Conservation (phyloP, 2,113 vertebrate species). For the Chionodraco myersi region DNA sequence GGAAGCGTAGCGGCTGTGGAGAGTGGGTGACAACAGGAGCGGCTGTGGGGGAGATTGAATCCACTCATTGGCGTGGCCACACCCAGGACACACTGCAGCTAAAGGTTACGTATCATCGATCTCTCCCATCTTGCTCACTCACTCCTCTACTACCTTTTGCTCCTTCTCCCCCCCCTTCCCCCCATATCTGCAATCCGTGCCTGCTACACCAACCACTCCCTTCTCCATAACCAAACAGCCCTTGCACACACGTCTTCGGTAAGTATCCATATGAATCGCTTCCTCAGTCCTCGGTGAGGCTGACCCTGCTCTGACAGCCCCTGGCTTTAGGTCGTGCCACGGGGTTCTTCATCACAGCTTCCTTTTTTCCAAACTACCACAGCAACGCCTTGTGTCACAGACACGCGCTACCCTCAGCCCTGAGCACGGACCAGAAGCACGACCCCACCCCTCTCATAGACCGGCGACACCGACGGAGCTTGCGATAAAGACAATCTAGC, state of each 20-base stretch:
- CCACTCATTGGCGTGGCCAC: conserved; percentile 40
- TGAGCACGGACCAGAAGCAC: conserved; percentile 16
- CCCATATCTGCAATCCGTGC: conserved; percentile 65
- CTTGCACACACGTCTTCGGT: conserved; percentile 7
- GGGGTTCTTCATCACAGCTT: conserved; percentile 9
- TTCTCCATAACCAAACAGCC: conserved; percentile 47
- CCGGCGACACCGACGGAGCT: conserved; percentile 31
- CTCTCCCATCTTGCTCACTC: conserved; percentile 38
- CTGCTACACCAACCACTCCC: conserved; percentile 72
- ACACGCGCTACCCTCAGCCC: too few relatives aligned
- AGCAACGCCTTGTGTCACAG: too few relatives aligned
- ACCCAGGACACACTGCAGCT: conserved; percentile 61
- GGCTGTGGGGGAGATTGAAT: background rate
- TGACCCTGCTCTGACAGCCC: conserved; percentile 11
- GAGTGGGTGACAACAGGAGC: conserved; percentile 16
- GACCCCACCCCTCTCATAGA: conserved; percentile 55
- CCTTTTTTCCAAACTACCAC: background rate
- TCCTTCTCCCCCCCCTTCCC: conserved; percentile 27
- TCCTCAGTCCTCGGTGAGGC: background rate
- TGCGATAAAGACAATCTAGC: conserved; percentile 26
- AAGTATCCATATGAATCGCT: background rate
- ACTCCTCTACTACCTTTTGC: conserved; percentile 46
- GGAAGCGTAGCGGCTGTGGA: background rate
- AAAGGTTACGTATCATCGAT: conserved; percentile 63
- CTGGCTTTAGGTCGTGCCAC: conserved; percentile 1